Base-by-base conservation (phyloP, 2,888 invertebrate species). In the Pantelozetes paolii region DNA sequence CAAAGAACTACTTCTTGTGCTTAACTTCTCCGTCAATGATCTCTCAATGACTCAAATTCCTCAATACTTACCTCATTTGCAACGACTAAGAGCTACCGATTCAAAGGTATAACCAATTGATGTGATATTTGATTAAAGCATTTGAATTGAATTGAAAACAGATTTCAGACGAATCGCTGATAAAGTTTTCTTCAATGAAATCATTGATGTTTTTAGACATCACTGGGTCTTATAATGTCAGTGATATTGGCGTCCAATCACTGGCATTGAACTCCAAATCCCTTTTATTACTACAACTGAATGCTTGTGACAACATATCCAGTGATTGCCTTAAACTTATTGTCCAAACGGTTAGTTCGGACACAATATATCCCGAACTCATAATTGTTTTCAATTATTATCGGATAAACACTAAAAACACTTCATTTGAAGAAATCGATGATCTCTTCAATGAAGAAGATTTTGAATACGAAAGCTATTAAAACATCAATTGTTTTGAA, bases 31-130 rank as follows among this genome's bases (percentile, higher is more conserved):
- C 1, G 42, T 69, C 20, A 69, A 40, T 15, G 69, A 69, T 20
- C 1, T n/a, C 1, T 69, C 69, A 45, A 69, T 69, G 11, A 1
- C 42, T 45, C 45, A 15, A 23, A 69, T 69, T 26, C 45, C 40
- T 42, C 26, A 45, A 45, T 45, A 69, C 45, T 45, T 42, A 1
- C 69, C 69, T 26, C 11, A 69, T 69, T 69, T 69, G 45, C 42
- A 42, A 3, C 11, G 26, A 69, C 6, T 69, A 26, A 23, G 40
- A 18, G 26, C 15, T 11, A 18, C 40, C 18, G 8, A 69, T 23
- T 69, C 69, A 69, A 42, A 23, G 23, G 69, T 69, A 69, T 20
- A 26, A 3, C 0, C 9, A 5, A 2, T 69, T 40, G 20, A 15
- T 26, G 26, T 45, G 20, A 36, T 9, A 15, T 20, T 36, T 11